Evolutionary conservation across 2,113 vertebrate species (phyloP), one percentile per base, ranked within the genome.

Genomic region (Corythaeola cristata): DNA sequence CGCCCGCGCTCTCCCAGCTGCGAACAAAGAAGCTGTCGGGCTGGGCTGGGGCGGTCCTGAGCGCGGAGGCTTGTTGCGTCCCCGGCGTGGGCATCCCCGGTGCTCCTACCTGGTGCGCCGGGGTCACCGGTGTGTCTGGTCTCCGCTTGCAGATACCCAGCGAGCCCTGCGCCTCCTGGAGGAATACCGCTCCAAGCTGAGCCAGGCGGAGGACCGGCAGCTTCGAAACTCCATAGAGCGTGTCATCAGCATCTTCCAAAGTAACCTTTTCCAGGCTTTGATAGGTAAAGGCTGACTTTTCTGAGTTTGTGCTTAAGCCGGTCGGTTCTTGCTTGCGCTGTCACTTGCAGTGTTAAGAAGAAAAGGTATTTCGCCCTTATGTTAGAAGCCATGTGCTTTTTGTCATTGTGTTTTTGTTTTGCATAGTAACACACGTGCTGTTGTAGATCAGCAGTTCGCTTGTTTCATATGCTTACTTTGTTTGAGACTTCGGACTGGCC

Each of bases 191-290:
- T 98, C 98, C 41, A 99, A 98, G 96, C 98, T 99, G 95, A 98
- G 98, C 96, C 99, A 98, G 78, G 97, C 93, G 83, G 99, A 99
- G 98, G 99, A 99, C 95, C 98, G 99, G 88, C 99, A 99, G 96
- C 99, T 99, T 91, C 98, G 99, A 27, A 98, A 96, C 98, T 99
- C 99, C 94, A 98, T 99, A 76, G 99, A 99, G 98, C 98, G 99
- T 50, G 99, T 99, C 97, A 99, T 99, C 96, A 98, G 98, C 98
- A 99, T 99, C 98, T 99, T 99, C 98, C 99, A 99, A 98, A 99
- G 99, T 96, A 99, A 98, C 98, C 99, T 99, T 7, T 99, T 99
- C 98, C 99, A 99, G 98, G 99, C 99, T 44, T 98, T 99, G 95
- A 99, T 99, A 98, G 99, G 99, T 99, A 95, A 81, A 74, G 95